phyloP scores from a whole-genome alignment of 2,113 vertebrate species.

The Gobiocypris rarus region DNA sequence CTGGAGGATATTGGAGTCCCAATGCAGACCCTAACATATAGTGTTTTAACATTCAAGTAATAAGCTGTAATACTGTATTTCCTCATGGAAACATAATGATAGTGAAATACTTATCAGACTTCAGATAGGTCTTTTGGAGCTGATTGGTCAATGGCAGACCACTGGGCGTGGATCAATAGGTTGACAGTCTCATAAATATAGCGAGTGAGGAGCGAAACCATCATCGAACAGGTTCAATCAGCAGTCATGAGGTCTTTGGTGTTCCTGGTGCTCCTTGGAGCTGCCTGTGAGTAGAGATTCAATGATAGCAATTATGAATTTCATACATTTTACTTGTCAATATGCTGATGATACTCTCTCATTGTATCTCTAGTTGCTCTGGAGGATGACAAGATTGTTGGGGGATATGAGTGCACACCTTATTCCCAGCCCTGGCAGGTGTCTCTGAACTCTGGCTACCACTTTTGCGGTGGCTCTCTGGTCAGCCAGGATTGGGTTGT shows the following conservation, averaged over 20 bases:
- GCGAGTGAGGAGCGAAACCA: neutral
- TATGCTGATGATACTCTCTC: neutral
- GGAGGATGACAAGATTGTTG: constrained; percentile 74
- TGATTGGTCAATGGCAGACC: neutral
- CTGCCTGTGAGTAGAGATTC: constrained; percentile 63
- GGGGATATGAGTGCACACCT: constrained; percentile 66
- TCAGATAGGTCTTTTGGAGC: constrained; percentile 16
- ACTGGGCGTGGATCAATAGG: neutral
- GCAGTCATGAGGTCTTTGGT: constrained; percentile 75
- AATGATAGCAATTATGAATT: neutral
- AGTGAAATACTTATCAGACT: constrained; percentile 10
- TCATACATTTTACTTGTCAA: neutral
- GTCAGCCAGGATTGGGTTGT: constrained; percentile 67
- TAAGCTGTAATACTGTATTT: neutral
- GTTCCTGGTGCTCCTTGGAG: constrained; percentile 74
- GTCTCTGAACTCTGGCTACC: constrained; percentile 71
- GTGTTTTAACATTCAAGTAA: neutral
- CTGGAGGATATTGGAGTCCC: neutral
- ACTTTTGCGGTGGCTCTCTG: constrained; percentile 73
- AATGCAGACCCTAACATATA: neutral
- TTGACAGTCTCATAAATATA: constrained; percentile 25
- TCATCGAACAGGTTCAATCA: constrained; percentile 37
- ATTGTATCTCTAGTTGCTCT: constrained; percentile 55
- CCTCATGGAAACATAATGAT: neutral
- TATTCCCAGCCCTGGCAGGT: constrained; percentile 70